A percentile compares a stretch with the other conserved stretches of the same genome.
phyloP scores from a whole-genome alignment of 2,113 vertebrate species.

The Ochotona princeps region DNA sequence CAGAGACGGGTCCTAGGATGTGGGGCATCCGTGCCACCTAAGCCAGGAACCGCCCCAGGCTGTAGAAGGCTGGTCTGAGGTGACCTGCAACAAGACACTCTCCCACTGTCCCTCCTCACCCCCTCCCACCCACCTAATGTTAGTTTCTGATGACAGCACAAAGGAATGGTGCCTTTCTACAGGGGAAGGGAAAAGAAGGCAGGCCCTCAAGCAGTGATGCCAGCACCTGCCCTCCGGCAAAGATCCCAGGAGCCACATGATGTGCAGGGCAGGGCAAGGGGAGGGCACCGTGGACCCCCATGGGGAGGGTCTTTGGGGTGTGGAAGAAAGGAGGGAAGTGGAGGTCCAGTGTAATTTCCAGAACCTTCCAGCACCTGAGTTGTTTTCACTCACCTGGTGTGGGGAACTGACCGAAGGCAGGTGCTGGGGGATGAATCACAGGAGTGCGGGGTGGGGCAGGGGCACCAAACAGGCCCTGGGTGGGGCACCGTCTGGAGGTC shows the following conservation, averaged over 20 bases:
- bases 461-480: fast-evolving
- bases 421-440: neutral
- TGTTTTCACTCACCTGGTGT: neutral
- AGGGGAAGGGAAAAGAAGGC: neutral
- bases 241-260: neutral
- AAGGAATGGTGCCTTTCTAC: neutral
- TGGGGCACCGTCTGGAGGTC: neutral
- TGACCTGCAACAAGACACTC: fast-evolving
- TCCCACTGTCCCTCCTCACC: no score
- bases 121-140: neutral
- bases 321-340: neutral
- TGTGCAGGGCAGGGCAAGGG: no score
- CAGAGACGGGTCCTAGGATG: no score
- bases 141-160: fast-evolving
- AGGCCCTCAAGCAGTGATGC: neutral
- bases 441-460: neutral
- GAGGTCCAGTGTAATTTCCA: neutral
- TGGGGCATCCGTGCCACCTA: no score
- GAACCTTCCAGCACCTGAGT: neutral
- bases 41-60: neutral
- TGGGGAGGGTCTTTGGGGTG: neutral
- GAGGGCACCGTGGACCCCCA: neutral
- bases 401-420: neutral
- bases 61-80: neutral
- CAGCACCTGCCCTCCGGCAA: neutral